These are phyloP conservation scores for Hoplostethus atlanticus DNA, from an alignment of 2,797 vertebrate genomes.

Conservation along the genomic window DNA sequence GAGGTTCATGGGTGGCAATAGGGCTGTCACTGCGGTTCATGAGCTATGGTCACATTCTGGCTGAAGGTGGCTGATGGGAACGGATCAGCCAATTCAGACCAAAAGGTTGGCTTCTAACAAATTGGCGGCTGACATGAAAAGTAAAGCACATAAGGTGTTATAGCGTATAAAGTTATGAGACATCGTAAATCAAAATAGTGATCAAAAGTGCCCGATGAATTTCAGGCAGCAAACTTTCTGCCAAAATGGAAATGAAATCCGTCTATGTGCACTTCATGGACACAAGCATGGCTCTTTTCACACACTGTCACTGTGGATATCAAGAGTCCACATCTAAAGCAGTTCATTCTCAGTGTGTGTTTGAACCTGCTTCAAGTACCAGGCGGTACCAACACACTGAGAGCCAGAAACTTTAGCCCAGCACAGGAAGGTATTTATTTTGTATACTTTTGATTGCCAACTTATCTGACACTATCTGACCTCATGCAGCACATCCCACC, in stretches of 20 bases:
- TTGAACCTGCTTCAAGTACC: background rate
- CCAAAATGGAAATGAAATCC: too few species aligned
- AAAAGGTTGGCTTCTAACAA: background rate
- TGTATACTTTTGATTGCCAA: background rate
- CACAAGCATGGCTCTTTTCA: background rate
- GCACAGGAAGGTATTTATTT: background rate
- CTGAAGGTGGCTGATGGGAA: constrained; percentile 26
- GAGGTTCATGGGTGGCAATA: constrained; percentile 43
- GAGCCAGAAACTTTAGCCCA: background rate
- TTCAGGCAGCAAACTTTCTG: background rate
- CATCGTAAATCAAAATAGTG: background rate
- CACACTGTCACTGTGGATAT: background rate
- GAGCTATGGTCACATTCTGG: constrained; percentile 33
- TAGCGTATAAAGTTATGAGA: too few species aligned
- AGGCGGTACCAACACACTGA: too few species aligned
- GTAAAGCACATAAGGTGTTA: background rate
- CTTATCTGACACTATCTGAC: background rate
- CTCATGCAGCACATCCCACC: background rate
- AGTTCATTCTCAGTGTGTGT: background rate
- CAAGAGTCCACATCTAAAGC: background rate
- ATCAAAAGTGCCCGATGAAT: background rate
- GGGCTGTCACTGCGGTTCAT: constrained; percentile 40
- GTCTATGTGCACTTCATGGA: background rate
- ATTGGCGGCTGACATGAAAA: background rate
- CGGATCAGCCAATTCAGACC: constrained; percentile 15